These are phyloP conservation scores for Sarcophaga caerulescens DNA, from an alignment of 2,888 invertebrate genomes.

Conservation along the genomic window DNA sequence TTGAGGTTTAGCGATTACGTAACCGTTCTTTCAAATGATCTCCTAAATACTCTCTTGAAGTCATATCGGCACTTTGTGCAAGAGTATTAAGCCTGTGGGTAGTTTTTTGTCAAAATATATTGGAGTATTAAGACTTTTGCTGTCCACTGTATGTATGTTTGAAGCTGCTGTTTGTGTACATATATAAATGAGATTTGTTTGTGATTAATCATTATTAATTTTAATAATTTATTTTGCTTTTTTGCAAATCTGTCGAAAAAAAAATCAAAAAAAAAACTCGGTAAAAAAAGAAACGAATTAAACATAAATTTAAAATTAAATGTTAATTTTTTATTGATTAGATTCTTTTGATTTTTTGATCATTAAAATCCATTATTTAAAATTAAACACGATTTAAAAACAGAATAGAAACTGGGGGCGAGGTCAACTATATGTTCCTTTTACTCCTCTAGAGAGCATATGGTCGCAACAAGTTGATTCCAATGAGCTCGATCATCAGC, in stretches of 20 bases:
- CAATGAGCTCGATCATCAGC: too few species aligned
- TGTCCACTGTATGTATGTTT: slow-evolving; percentile 9
- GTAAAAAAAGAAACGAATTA: slow-evolving; percentile 2
- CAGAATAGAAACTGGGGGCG: not conserved
- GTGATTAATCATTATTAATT: slow-evolving; percentile 64
- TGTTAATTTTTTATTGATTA: slow-evolving; percentile 53
- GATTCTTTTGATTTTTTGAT: slow-evolving; percentile 28
- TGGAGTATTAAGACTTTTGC: too few species aligned
- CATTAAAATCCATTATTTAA: slow-evolving; percentile 35
- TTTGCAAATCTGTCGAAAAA: slow-evolving; percentile 24
- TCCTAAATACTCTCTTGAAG: too few species aligned
- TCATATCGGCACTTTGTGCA: too few species aligned
- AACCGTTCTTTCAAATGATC: too few species aligned
- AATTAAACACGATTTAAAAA: not conserved
- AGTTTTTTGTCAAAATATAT: too few species aligned
- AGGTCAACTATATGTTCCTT: too few species aligned
- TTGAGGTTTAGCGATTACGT: too few species aligned
- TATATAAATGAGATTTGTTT: slow-evolving; percentile 43
- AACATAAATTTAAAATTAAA: slow-evolving; percentile 33
- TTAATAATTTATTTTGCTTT: slow-evolving; percentile 36
- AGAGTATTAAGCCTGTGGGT: too few species aligned
- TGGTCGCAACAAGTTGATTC: too few species aligned
- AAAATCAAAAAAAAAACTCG: slow-evolving; percentile 5
- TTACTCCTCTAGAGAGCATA: too few species aligned
- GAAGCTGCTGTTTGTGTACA: not conserved